Base-by-base conservation (phyloP, 92 coral and sea anemone genomes). In the Nematostella vectensis region DNA sequence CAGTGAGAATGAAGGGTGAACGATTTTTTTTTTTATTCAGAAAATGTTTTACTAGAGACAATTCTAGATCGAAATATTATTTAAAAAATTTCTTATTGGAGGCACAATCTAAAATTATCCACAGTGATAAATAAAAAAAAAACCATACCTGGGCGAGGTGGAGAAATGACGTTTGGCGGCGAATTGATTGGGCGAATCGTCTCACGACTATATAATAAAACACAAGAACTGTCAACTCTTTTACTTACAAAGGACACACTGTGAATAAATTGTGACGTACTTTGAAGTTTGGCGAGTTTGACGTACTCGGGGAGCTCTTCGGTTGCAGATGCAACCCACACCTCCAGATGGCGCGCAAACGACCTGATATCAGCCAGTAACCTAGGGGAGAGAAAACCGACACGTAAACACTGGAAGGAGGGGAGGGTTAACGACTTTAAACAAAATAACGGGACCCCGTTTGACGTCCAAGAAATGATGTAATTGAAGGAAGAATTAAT, bases 91-190 rank as follows among this genome's bases (percentile, higher is more conserved):
- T n/a, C n/a, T n/a, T n/a, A n/a, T n/a, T n/a, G n/a, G n/a, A n/a
- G n/a, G n/a, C n/a, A n/a, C n/a, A n/a, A n/a, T n/a, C n/a, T n/a
- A n/a, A n/a, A n/a, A n/a, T n/a, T n/a, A n/a, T n/a, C n/a, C n/a
- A n/a, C n/a, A n/a, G n/a, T n/a, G n/a, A n/a, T n/a, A n/a, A n/a
- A n/a, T n/a, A n/a, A n/a, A n/a, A n/a, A n/a, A n/a, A n/a, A n/a
- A n/a, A n/a, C 23, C 55, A 18, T 64, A 91, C 98, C 96, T 91
- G 98, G 24, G 93, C 95, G 2, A 91, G 84, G 54, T 91, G 98
- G 0, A 91, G 82, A 58, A 91, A 91, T 1, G 98, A 91, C n/a
- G 98, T 91, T 51, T 91, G 98, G 50, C 98, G 59, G 45, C 87
- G 72, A 29, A 91, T 65, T 0, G 98, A 91, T 47, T 86, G 98